phyloP scores from a whole-genome alignment of 2,888 invertebrate genomes.

The Protonemura montana region DNA sequence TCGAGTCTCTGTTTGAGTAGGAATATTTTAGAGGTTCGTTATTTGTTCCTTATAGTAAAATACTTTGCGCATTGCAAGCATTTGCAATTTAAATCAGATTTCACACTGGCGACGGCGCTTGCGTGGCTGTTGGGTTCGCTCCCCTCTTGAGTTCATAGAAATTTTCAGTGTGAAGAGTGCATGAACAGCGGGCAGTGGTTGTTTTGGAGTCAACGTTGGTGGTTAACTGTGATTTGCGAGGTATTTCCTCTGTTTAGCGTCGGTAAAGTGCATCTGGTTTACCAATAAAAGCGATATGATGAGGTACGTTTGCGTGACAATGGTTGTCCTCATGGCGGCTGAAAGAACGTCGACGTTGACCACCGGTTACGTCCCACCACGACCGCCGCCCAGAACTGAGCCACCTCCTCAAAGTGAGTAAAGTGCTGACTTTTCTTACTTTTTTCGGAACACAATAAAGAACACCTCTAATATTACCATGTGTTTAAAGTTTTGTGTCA shows the following conservation, averaged over 20 bases:
- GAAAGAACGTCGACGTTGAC: conserved; percentile 63
- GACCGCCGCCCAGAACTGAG: conserved; percentile 59
- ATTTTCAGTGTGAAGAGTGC: not conserved
- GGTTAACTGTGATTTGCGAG: not conserved
- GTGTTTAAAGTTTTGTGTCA: no score
- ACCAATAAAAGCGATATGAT: not conserved
- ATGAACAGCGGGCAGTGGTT: not conserved
- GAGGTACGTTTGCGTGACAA: not conserved
- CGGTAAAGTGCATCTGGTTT: not conserved
- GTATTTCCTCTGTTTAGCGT: not conserved
- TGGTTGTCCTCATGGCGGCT: not conserved
- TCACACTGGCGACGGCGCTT: not conserved
- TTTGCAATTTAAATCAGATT: not conserved
- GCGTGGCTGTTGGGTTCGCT: not conserved
- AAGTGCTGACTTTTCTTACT: not conserved
- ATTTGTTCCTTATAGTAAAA: no score
- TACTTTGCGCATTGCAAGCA: not conserved
- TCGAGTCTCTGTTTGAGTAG: no score
- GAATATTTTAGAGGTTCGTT: no score
- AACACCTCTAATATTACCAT: no score
- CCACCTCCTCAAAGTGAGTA: not conserved
- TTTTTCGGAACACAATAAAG: no score
- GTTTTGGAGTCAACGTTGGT: not conserved
- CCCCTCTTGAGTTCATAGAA: not conserved
- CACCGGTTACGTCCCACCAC: conserved; percentile 72